Conservation (phyloP, 2,113 vertebrate genomes). For the Nibea albiflora region DNA sequence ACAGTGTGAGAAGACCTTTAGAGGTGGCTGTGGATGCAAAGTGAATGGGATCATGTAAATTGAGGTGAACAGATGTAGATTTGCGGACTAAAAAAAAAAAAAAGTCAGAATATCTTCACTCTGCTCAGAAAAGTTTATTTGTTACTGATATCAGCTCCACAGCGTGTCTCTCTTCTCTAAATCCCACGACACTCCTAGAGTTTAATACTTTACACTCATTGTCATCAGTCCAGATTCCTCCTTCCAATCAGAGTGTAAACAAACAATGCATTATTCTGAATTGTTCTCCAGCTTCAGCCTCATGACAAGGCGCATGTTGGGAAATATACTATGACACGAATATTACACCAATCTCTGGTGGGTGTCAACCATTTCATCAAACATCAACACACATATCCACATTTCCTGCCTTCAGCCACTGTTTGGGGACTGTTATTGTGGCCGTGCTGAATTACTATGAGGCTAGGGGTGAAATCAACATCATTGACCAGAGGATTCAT, state of each 20-base stretch:
- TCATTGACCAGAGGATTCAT: slow-evolving; percentile 14
- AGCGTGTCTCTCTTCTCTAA: not conserved
- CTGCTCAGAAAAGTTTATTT: not conserved
- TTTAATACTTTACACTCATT: not conserved
- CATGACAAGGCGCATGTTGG: not conserved
- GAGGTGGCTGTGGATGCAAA: not conserved
- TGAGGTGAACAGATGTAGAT: not conserved
- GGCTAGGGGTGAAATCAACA: not conserved
- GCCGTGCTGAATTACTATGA: not conserved
- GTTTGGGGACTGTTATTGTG: not conserved
- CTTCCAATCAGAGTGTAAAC: not conserved
- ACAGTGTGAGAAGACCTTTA: slow-evolving; percentile 13
- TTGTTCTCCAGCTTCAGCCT: slow-evolving; percentile 4
- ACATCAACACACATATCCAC: not conserved
- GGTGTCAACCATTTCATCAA: slow-evolving; percentile 20
- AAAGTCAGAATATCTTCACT: not conserved
- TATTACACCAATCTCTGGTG: slow-evolving; percentile 2
- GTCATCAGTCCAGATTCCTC: not conserved
- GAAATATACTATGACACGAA: slow-evolving; percentile 21
- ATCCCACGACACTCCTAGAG: not conserved
- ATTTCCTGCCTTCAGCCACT: not conserved
- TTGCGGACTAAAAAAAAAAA: not conserved
- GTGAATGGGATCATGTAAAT: slow-evolving; percentile 17
- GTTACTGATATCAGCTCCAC: not conserved
- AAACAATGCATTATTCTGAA: not conserved